These are phyloP conservation scores for Takifugu rubripes DNA, from an alignment of 2,797 vertebrate species.

Conservation along the genomic window DNA sequence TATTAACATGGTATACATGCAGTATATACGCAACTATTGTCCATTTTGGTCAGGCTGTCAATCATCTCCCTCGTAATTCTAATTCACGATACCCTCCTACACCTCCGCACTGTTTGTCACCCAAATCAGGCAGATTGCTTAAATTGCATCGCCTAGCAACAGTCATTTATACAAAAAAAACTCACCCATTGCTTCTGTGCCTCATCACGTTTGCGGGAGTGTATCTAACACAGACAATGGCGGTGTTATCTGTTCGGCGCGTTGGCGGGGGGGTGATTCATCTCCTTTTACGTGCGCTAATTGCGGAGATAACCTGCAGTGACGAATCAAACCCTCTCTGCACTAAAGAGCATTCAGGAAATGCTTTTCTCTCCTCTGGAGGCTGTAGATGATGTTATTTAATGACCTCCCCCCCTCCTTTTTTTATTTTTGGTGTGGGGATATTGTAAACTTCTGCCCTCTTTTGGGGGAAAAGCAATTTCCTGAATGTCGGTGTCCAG, in stretches of 20 bases:
- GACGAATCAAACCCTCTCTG: conserved; percentile 54
- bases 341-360: conserved; percentile 26
- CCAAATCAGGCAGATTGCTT: conserved; percentile 27
- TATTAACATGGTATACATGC: too few relatives aligned
- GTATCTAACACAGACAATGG: conserved; percentile 15
- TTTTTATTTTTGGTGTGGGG: too few relatives aligned
- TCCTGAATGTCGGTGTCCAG: conserved; percentile 40
- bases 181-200: conserved; percentile 9
- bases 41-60: too few relatives aligned
- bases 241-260: conserved; percentile 29
- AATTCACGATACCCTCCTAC: too few relatives aligned
- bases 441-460: conserved; percentile 8
- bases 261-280: conserved; percentile 24
- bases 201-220: conserved; percentile 9
- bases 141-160: conserved; percentile 43
- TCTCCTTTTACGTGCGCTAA: conserved; percentile 40
- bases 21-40: too few relatives aligned
- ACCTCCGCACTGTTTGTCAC: conserved; percentile 3
- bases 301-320: conserved; percentile 53
- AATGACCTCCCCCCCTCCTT: conserved; percentile 10
- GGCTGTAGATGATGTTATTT: neutral
- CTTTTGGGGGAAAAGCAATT: conserved; percentile 46
- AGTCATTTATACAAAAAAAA: conserved; percentile 15
- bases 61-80: too few relatives aligned
- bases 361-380: too few relatives aligned